Evolutionary conservation across 2,888 invertebrate genomes (phyloP), one percentile per base, ranked within the genome.

Genomic region (Meiosimyza platycephala): DNA sequence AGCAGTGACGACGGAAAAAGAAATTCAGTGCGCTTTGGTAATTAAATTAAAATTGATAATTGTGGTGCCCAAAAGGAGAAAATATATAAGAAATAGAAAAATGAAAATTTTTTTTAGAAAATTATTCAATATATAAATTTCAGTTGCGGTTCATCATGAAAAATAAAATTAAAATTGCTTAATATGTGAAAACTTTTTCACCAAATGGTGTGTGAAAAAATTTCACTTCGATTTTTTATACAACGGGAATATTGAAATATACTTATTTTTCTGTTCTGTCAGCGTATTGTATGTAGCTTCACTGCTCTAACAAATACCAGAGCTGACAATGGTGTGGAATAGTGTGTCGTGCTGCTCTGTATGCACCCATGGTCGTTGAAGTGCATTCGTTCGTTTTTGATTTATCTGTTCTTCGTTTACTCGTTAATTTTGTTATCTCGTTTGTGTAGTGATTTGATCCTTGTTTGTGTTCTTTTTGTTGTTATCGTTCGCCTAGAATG

Each of bases 211-310:
- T 72, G 72, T 72, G 74, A 75, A 75, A 76, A 78, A 78, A 77
- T 79, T 79, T 78, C 78, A 77, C 77, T 79, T 76, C 74, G 76
- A 77, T 76, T 79, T 78, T 78, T 76, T 76, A 62, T 55, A 69
- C 70, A 75, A 77, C 73, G 75, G 72, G 75, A 28, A 28, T 73
- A 51, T 18, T 59, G 71, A 71, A 75, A 75, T 76, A 75, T 76
- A 77, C 71, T 71, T 72, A 74, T 62, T 72, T 77, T 75, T 72
- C 18, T 51, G 62, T 47, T 57, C 50, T 52, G 16, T 22, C 2
- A 22, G 28, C 28, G 6, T 60, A 2, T 7, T 6, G 22, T 6
- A 2, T 69, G 60, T 69, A 66, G 66, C 16, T 28, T 5, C 12
- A n/a, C 40, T 55, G 13, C 54, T 66, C 54, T 66, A 15, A 54